Evolutionary conservation across 2,888 invertebrate genomes (phyloP).

Genomic region (Danaus chrysippus): DNA sequence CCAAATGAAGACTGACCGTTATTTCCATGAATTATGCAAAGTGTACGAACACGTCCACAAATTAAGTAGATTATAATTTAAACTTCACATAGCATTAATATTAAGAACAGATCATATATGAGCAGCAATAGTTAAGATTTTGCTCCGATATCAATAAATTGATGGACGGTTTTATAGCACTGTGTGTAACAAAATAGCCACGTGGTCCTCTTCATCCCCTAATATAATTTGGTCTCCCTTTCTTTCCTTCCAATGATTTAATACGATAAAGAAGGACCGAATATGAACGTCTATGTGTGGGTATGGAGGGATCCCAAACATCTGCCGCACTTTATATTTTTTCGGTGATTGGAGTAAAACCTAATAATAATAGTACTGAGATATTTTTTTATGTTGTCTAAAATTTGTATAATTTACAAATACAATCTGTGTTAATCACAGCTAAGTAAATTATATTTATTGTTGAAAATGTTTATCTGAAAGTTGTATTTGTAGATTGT

Average conservation of each 20-base stretch:
- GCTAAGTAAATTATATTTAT: not conserved
- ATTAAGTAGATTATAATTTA: not conserved
- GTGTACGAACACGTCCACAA: not conserved
- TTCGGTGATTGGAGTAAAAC: constrained; percentile 53
- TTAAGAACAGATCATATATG: constrained; percentile 31
- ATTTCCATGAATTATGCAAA: not conserved
- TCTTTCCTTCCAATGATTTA: constrained; percentile 30
- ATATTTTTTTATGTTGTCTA: not conserved
- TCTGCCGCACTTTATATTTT: constrained; percentile 70
- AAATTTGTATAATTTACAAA: not conserved
- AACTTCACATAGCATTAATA: constrained; percentile 15
- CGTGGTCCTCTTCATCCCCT: constrained; percentile 71
- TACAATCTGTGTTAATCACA: not conserved
- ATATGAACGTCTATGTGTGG: constrained; percentile 44
- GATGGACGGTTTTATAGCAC: constrained; percentile 53
- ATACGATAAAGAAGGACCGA: constrained; percentile 37
- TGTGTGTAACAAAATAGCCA: constrained; percentile 53
- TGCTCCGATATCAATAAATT: constrained; percentile 62
- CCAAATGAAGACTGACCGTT: not conserved
- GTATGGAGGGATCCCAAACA: constrained; percentile 65
- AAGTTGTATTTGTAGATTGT: constrained; percentile 51
- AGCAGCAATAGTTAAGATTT: constrained; percentile 53
- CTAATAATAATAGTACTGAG: constrained; percentile 49
- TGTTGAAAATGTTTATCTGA: not conserved
- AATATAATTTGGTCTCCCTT: constrained; percentile 47